Evolutionary conservation across 1,140 invertebrate genomes (phyloP).

Genomic region (Octopus bimaculoides): DNA sequence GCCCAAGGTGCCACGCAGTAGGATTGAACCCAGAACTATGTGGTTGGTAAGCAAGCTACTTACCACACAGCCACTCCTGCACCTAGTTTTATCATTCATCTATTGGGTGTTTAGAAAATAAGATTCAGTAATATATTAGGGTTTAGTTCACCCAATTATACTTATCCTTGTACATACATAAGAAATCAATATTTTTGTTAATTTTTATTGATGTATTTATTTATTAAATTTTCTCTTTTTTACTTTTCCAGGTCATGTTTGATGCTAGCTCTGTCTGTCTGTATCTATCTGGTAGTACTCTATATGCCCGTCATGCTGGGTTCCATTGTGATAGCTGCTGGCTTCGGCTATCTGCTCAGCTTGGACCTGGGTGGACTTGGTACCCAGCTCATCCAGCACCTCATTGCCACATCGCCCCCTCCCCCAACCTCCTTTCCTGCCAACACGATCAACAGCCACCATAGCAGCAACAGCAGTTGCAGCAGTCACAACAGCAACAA

Average conservation of each 20-base stretch:
- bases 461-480: too few relatives aligned
- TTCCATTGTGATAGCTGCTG: conserved; percentile 39
- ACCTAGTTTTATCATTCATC: too few relatives aligned
- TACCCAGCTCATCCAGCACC: conserved; percentile 27
- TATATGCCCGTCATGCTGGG: conserved; percentile 42
- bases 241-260: conserved; percentile 11
- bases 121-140: too few relatives aligned
- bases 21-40: too few relatives aligned
- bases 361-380: conserved; percentile 47
- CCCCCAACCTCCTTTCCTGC: too few relatives aligned
- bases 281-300: conserved; percentile 40
- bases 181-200: not conserved
- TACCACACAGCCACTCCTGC: too few relatives aligned
- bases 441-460: too few relatives aligned
- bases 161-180: not conserved
- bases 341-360: conserved; percentile 51
- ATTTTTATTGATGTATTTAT: conserved; percentile 14
- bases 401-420: not conserved
- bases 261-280: conserved; percentile 35
- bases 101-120: too few relatives aligned
- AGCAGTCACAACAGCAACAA: too few relatives aligned
- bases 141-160: not conserved
- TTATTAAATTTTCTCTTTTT: not conserved
- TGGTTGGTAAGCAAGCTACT: too few relatives aligned
- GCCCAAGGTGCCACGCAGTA: too few relatives aligned